Percentiles rank a stretch among this genome's conserved stretches.
Conservation (phyloP, 2,797 vertebrate genomes). For the Hephaestus fuliginosus region DNA sequence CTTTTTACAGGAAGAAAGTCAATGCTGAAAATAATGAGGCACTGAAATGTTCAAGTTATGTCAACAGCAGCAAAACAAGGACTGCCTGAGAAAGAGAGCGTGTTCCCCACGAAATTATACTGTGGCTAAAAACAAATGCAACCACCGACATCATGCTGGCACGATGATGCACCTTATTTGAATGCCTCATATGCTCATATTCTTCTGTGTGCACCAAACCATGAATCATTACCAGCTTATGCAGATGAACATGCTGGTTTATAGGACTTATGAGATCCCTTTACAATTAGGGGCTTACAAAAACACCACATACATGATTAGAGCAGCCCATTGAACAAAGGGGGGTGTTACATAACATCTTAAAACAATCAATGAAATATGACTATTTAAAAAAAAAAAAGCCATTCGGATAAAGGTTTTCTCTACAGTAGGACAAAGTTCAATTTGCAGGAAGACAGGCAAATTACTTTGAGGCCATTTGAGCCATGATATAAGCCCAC, state of each 20-base stretch:
- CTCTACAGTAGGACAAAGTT: slow-evolving; percentile 58
- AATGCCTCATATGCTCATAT: slow-evolving; percentile 46
- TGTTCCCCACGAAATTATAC: slow-evolving; percentile 38
- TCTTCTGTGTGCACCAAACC: slow-evolving; percentile 34
- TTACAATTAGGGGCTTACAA: slow-evolving; percentile 52
- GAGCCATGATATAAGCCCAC: slow-evolving; percentile 54
- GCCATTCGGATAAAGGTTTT: slow-evolving; percentile 32
- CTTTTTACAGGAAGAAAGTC: slow-evolving; percentile 48
- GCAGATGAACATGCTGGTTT: slow-evolving; percentile 63
- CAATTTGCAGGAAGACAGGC: slow-evolving; percentile 44
- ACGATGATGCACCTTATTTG: slow-evolving; percentile 42
- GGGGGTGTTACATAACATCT: slow-evolving; percentile 51
- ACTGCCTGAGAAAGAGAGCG: slow-evolving; percentile 22
- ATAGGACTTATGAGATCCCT: slow-evolving; percentile 58
- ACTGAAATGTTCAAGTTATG: slow-evolving; percentile 39
- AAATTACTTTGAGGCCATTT: slow-evolving; percentile 55
- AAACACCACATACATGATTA: slow-evolving; percentile 23
- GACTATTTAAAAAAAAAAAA: slow-evolving; percentile 60
- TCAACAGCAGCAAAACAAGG: slow-evolving; percentile 44
- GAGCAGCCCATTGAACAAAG: slow-evolving; percentile 50
- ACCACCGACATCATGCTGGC: slow-evolving; percentile 42
- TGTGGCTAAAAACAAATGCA: slow-evolving; percentile 60
- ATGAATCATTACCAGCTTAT: slow-evolving; percentile 72
- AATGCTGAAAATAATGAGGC: slow-evolving; percentile 63
- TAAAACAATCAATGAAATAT: slow-evolving; percentile 60